Base-by-base conservation (phyloP, 2,113 vertebrate species). In the Perca fluviatilis region DNA sequence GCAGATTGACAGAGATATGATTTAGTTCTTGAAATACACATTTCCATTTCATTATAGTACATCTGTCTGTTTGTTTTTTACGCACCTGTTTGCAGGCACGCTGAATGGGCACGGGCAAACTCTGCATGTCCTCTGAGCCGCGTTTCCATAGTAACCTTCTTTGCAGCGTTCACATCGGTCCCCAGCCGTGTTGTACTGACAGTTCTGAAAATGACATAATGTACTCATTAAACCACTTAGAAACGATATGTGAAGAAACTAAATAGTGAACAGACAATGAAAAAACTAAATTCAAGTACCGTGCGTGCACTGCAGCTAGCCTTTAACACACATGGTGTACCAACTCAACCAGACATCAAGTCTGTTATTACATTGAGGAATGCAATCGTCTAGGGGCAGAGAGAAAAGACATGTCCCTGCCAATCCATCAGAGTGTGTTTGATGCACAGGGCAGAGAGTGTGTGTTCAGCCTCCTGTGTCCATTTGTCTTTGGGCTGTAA, bases 151-250 rank as follows among this genome's bases (percentile, higher is more conserved):
- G 91, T 97, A 96, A 75, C 98, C 97, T 0, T 97, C 97, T 88
- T 95, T 95, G 89, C 98, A 99, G 70, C 18, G 95, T 49, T 99
- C 97, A 82, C 98, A 99, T 74, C 93, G 93, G 6, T 98, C 95
- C 14, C 98, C 98, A 0, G 94, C 97, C 0, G 97, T 97, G 91
- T 98, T 96, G 83, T 96, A 93, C 68, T 92, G 92, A 85, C 98
- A 99, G 87, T 96, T 96, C 98, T 99, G 83, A 80, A 77, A 93
- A 84, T 11, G 15, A 87, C 6, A 74, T 1, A 50, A 70, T 15
- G 15, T 40, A 12, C 53, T 61, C 27, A 85, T 81, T 74, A 63
- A 70, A 83, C 7, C 18, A 33, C 46, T 40, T 13, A 21, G 13
- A 36, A 67, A 33, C 13, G 5, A 23, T 16, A 62, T 49, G n/a